Evolutionary conservation across 92 coral and sea anemone species (phyloP).

Genomic region (Zoanthus sansibaricus): DNA sequence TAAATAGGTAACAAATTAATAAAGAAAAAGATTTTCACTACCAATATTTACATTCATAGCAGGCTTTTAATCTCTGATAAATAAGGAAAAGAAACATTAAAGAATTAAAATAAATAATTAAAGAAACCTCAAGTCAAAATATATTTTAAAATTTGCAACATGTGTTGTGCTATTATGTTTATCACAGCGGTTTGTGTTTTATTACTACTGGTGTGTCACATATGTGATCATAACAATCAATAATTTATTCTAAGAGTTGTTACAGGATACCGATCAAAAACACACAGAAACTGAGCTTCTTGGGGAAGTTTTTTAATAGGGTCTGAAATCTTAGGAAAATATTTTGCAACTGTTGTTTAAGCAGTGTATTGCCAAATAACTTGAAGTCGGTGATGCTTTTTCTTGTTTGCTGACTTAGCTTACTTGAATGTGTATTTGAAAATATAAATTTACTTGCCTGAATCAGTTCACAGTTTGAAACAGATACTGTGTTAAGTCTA

Average conservation of each 20-base stretch:
- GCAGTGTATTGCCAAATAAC: slow-evolving; percentile 5
- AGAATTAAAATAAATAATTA: no score
- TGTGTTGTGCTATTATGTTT: neutral
- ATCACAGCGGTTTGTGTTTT: no score
- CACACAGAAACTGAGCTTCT: slow-evolving; percentile 2
- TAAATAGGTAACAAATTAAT: no score
- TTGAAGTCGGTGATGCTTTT: neutral
- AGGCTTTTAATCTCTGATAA: no score
- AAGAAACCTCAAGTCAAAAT: no score
- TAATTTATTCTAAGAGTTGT: neutral
- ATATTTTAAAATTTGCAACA: neutral
- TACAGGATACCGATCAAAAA: neutral
- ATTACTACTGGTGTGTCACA: neutral
- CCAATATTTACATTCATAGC: no score
- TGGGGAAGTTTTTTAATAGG: neutral
- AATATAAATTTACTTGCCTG: neutral
- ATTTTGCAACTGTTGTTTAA: slow-evolving; percentile 1
- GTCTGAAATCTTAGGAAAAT: neutral
- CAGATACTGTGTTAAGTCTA: neutral
- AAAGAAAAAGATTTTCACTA: no score
- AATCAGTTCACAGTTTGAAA: neutral
- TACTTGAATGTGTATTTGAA: neutral
- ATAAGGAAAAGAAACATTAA: no score
- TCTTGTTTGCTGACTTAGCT: neutral
- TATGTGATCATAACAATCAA: neutral